Evolutionary conservation across 2,888 invertebrate genomes (phyloP).

Genomic region (Neoascia interrupta): DNA sequence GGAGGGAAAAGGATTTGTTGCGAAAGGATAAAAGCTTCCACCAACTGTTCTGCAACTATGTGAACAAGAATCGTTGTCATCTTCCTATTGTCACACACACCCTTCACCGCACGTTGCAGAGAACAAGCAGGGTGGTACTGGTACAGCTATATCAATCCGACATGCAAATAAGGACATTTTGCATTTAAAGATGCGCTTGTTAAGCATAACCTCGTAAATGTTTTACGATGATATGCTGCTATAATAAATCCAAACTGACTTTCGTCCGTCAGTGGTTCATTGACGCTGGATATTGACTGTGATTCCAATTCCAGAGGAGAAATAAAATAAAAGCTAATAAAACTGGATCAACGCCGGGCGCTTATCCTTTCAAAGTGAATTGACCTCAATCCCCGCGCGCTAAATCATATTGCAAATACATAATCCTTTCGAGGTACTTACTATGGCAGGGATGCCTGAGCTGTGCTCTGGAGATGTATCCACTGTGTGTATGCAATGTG

Average conservation of each 20-base stretch:
- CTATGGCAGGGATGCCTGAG: conserved; percentile 2
- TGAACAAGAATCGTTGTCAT: background rate
- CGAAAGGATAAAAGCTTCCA: conserved; percentile 51
- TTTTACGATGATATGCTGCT: conserved; percentile 14
- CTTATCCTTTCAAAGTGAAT: conserved; percentile 32
- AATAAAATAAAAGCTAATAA: conserved; percentile 29
- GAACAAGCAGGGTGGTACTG: no score
- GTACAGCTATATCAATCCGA: background rate
- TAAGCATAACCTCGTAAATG: conserved; percentile 11
- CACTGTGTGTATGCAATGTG: background rate
- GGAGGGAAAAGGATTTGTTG: conserved; percentile 42
- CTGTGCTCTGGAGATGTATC: background rate
- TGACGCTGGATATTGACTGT: conserved; percentile 30
- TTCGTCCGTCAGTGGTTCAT: conserved; percentile 7
- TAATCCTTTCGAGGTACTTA: background rate
- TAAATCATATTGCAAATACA: conserved; percentile 48
- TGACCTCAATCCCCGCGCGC: conserved; percentile 47
- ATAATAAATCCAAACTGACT: conserved; percentile 5
- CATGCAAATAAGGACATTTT: conserved; percentile 35
- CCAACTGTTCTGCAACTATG: conserved; percentile 5
- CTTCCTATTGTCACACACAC: background rate
- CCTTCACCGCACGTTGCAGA: background rate
- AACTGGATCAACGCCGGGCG: conserved; percentile 45
- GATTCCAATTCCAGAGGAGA: conserved; percentile 9
- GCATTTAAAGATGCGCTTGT: conserved; percentile 14